Evolutionary conservation across 2,797 vertebrate species (phyloP).

Genomic region (Salarias fasciatus): DNA sequence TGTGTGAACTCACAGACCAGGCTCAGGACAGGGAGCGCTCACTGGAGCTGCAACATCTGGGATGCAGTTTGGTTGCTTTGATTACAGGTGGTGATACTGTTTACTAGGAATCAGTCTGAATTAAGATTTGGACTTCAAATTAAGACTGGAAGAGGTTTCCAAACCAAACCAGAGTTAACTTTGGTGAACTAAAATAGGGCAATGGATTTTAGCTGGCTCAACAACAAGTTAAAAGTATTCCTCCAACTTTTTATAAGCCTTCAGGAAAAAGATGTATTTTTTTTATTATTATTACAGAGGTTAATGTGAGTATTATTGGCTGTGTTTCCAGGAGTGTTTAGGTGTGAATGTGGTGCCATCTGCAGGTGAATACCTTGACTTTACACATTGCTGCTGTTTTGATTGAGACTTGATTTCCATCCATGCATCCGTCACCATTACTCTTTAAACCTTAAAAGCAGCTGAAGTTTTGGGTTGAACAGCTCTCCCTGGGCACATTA

Average conservation of each 20-base stretch:
- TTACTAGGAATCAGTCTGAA: slow-evolving; percentile 17
- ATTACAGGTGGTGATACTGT: slow-evolving; percentile 23
- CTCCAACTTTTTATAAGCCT: background rate
- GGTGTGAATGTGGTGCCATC: slow-evolving; percentile 55
- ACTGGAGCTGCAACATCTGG: slow-evolving; percentile 13
- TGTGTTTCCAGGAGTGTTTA: background rate
- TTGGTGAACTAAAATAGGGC: slow-evolving; percentile 21
- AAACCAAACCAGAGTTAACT: slow-evolving; percentile 19
- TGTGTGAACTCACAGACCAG: background rate
- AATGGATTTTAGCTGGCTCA: too few relatives aligned
- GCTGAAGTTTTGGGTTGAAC: too few relatives aligned
- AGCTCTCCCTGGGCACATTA: too few relatives aligned
- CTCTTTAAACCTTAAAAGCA: too few relatives aligned
- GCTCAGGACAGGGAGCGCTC: background rate
- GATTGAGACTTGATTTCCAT: too few relatives aligned
- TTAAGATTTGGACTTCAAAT: background rate
- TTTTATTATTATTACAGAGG: too few relatives aligned
- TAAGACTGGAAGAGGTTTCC: too few relatives aligned
- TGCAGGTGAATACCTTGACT: slow-evolving; percentile 43
- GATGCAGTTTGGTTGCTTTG: slow-evolving; percentile 9
- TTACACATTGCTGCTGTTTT: background rate
- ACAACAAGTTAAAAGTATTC: background rate
- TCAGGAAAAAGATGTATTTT: too few relatives aligned
- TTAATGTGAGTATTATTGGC: too few relatives aligned
- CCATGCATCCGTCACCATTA: too few relatives aligned